A percentile compares a stretch with the other conserved stretches of the same genome.
phyloP scores from a whole-genome alignment of 1,140 invertebrate genomes.

The Drosophila teissieri region DNA sequence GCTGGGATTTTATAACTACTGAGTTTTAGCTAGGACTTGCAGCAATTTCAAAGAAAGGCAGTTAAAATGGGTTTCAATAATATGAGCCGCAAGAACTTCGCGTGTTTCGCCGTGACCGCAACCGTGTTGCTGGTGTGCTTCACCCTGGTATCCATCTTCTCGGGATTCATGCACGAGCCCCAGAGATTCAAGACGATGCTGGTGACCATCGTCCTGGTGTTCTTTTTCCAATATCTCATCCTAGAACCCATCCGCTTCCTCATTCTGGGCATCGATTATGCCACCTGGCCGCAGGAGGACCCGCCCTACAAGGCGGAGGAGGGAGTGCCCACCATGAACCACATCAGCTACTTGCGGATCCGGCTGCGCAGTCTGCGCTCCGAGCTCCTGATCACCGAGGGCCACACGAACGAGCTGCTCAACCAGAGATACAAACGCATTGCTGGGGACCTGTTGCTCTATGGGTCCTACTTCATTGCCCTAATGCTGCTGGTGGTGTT shows the following conservation, averaged over 20 bases:
- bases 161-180: conserved; percentile 47
- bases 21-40: no score
- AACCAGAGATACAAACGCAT: conserved; percentile 57
- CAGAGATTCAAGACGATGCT: conserved; percentile 32
- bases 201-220: conserved; percentile 29
- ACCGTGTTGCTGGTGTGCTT: conserved; percentile 9
- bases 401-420: conserved; percentile 51
- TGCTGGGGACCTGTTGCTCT: conserved; percentile 47
- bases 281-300: conserved; percentile 36
- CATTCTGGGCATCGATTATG: conserved; percentile 39
- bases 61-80: background rate
- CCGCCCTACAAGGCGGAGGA: background rate
- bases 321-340: background rate
- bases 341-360: conserved; percentile 42
- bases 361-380: conserved; percentile 29
- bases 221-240: conserved; percentile 24
- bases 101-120: background rate
- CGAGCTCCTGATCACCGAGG: conserved; percentile 51
- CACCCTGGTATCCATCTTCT: background rate
- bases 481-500: conserved; percentile 37
- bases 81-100: background rate
- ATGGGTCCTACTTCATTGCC: conserved; percentile 48
- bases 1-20: background rate
- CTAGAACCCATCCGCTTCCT: conserved; percentile 36
- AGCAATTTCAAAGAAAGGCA: no score